Conservation (phyloP, 2,888 invertebrate species). For the Oxyteleia sp. region DNA sequence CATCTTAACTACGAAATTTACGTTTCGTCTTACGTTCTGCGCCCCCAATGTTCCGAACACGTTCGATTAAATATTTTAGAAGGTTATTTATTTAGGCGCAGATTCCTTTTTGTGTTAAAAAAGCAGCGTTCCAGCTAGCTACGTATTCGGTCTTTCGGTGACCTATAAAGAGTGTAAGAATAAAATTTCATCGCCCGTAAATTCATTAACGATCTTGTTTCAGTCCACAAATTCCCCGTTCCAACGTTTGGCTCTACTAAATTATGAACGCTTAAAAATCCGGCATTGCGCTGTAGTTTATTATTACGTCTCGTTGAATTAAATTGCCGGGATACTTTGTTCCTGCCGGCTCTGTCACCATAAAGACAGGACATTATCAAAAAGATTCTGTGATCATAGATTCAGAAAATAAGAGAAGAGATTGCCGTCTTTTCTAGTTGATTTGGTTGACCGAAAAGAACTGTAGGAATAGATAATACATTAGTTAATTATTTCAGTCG, state of each 20-base stretch:
- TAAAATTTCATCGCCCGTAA: constrained; percentile 14
- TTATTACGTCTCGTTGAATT: constrained; percentile 17
- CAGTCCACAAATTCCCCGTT: constrained; percentile 10
- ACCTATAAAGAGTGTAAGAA: not conserved
- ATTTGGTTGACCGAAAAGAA: too few species aligned
- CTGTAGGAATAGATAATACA: too few species aligned
- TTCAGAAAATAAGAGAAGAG: too few species aligned
- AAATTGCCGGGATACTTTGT: constrained; percentile 23
- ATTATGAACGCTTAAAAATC: constrained; percentile 21
- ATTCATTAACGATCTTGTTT: constrained; percentile 28
- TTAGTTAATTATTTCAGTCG: too few species aligned
- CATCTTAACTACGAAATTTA: too few species aligned
- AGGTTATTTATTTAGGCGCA: not conserved
- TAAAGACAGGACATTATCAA: not conserved
- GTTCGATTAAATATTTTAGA: constrained; percentile 5
- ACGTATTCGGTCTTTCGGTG: not conserved
- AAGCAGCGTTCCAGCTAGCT: not conserved
- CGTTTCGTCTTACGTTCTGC: too few species aligned
- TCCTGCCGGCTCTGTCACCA: not conserved
- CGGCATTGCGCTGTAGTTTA: not conserved
- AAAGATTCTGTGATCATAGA: too few species aligned
- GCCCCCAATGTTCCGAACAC: too few species aligned
- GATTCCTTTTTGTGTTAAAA: not conserved
- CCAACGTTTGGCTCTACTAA: not conserved
- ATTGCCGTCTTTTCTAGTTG: too few species aligned